These are phyloP conservation scores for Mimas tiliae DNA, from an alignment of 2,888 invertebrate species.

Conservation along the genomic window DNA sequence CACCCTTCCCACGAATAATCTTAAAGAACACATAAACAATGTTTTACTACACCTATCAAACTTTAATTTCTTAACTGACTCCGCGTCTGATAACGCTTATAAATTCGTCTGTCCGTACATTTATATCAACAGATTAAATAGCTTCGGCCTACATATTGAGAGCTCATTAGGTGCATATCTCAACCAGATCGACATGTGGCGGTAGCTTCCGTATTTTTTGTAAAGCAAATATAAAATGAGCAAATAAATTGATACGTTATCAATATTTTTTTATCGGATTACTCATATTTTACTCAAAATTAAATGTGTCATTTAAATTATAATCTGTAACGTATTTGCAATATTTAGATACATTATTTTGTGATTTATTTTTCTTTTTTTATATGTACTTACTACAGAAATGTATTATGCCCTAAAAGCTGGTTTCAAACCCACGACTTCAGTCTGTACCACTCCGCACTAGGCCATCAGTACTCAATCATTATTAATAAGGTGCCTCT, in stretches of 20 bases:
- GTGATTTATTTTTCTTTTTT: neutral
- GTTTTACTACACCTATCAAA: constrained; percentile 11
- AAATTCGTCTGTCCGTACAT: constrained; percentile 41
- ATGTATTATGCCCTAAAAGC: no score
- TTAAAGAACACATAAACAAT: constrained; percentile 15
- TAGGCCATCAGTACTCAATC: no score
- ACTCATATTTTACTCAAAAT: constrained; percentile 3
- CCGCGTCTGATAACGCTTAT: constrained; percentile 46
- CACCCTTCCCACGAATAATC: constrained; percentile 7
- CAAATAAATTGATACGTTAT: constrained; percentile 4
- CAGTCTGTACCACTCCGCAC: no score
- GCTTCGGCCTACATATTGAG: constrained; percentile 64
- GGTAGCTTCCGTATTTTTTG: constrained; percentile 45
- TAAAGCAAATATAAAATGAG: constrained; percentile 22
- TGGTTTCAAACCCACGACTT: no score
- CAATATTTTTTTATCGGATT: constrained; percentile 14
- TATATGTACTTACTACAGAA: no score
- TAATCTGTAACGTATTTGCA: neutral
- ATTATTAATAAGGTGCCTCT: no score
- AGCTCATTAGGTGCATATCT: constrained; percentile 60
- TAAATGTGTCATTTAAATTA: constrained; percentile 15
- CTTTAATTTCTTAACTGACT: constrained; percentile 22
- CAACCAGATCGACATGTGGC: constrained; percentile 45
- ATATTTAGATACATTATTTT: neutral
- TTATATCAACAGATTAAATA: constrained; percentile 65